Conservation (phyloP, 2,113 vertebrate genomes). For the Poecile atricapillus region DNA sequence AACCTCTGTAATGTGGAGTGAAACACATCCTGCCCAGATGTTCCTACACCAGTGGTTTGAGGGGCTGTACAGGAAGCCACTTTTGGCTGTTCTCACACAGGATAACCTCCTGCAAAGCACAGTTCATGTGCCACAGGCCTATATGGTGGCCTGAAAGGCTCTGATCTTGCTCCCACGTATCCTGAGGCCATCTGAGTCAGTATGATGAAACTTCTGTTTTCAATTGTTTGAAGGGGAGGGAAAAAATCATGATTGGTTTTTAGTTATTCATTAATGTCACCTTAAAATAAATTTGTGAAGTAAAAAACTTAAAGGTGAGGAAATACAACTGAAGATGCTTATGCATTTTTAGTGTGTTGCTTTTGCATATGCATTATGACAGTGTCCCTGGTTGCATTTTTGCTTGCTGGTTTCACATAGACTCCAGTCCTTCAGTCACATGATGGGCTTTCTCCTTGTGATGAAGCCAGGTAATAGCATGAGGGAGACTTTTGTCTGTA, state of each 20-base stretch:
- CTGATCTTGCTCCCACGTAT: background rate
- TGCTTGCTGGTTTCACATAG: background rate
- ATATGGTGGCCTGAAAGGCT: background rate
- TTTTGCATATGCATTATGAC: background rate
- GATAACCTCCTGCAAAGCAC: background rate
- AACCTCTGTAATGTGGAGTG: background rate
- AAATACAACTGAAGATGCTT: background rate
- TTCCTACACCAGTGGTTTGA: background rate
- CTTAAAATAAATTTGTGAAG: background rate
- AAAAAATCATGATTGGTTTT: background rate
- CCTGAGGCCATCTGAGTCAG: background rate
- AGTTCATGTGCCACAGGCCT: background rate
- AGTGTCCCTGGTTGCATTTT: background rate
- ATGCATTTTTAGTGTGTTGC: background rate
- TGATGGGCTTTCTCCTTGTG: background rate
- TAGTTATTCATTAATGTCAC: background rate
- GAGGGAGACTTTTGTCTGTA: background rate
- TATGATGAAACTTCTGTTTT: background rate
- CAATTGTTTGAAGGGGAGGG: background rate
- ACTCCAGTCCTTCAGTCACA: background rate
- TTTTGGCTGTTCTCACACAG: background rate
- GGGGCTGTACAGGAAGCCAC: no score
- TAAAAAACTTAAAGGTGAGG: background rate
- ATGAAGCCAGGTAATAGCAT: background rate
- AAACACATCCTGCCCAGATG: background rate